These are phyloP conservation scores for Axinella damicornis DNA, from an alignment of 37 sponge, comb jelly and placozoan genomes.

Conservation along the genomic window DNA sequence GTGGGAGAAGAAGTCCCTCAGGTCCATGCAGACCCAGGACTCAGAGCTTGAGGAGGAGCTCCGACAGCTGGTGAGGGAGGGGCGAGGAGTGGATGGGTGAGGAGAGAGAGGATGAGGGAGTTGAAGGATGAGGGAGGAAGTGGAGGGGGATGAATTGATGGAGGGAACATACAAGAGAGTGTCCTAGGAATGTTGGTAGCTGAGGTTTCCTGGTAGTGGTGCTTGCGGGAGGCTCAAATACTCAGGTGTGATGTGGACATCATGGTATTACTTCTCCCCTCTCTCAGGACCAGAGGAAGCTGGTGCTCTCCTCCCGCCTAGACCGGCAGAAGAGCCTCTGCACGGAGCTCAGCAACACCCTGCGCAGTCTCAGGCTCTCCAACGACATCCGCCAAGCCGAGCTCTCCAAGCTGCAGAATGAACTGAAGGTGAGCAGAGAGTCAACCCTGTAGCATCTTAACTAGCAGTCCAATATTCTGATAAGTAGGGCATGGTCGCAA, in stretches of 20 bases:
- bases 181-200: too few species aligned
- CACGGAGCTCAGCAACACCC: background rate
- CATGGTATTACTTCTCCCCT: background rate
- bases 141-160: too few species aligned
- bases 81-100: too few species aligned
- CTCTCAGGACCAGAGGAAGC: slow-evolving; percentile 34
- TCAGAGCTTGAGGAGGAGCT: slow-evolving; percentile 48
- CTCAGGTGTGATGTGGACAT: background rate
- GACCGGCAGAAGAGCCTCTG: slow-evolving; percentile 33
- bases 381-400: slow-evolving; percentile 46
- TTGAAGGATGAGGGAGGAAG: too few species aligned
- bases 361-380: slow-evolving; percentile 41
- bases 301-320: background rate
- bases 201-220: too few species aligned
- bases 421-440: slow-evolving; percentile 32
- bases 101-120: too few species aligned
- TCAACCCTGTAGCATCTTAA: too few species aligned
- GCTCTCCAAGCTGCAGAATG: slow-evolving; percentile 34
- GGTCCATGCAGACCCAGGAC: slow-evolving; percentile 22
- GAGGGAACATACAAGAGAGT: too few species aligned
- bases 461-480: too few species aligned
- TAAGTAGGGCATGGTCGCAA: too few species aligned
- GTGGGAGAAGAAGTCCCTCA: slow-evolving; percentile 53
- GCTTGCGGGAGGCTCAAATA: too few species aligned
- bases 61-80: slow-evolving; percentile 6